Conservation (phyloP, 2,888 invertebrate genomes). For the Ochropleura plecta region DNA sequence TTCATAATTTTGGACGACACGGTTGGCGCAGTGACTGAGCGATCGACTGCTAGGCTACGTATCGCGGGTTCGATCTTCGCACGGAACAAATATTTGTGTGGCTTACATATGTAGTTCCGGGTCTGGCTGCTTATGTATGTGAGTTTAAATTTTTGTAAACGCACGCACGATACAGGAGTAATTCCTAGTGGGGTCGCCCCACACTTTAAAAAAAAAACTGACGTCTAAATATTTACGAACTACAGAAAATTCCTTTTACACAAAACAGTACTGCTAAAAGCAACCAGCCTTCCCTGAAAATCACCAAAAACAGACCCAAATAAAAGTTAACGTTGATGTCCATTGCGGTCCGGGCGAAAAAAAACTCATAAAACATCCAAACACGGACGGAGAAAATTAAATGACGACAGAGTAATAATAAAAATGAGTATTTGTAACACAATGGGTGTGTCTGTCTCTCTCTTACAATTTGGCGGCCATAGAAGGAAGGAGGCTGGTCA, state of each 20-base stretch:
- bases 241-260: constrained; percentile 21
- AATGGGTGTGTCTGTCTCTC: constrained; percentile 72
- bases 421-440: constrained; percentile 81
- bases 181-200: no score
- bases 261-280: constrained; percentile 25
- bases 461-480: constrained; percentile 74
- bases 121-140: no score
- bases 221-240: background rate
- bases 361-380: constrained; percentile 73
- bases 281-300: constrained; percentile 43
- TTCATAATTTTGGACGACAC: no score
- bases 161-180: no score
- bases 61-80: no score
- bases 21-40: no score
- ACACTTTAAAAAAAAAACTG: no score
- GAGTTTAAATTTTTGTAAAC: no score
- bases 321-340: constrained; percentile 63
- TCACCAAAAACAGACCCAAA: constrained; percentile 57
- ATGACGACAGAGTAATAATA: constrained; percentile 78
- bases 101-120: no score
- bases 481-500: constrained; percentile 23
- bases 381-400: constrained; percentile 80
- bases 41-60: no score
- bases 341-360: constrained; percentile 54
- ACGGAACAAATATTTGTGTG: no score